Conservation (phyloP, 2,888 invertebrate species). For the Scaptomyza cyrtandrae region DNA sequence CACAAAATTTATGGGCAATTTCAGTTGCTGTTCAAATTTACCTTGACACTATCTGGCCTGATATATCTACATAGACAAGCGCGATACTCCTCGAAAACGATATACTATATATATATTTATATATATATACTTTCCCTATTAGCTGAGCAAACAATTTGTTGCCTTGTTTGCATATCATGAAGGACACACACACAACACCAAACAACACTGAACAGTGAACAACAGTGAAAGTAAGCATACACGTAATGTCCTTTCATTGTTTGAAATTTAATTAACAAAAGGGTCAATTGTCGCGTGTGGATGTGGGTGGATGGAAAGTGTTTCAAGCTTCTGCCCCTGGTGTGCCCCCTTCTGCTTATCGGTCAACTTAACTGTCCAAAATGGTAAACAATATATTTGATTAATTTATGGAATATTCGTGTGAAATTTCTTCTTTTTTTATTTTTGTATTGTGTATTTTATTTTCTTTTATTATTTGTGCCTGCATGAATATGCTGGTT, state of each 20-base stretch:
- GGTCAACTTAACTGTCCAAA: conserved; percentile 36
- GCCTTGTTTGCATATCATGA: conserved; percentile 69
- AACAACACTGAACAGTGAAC: neutral
- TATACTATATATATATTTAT: conserved; percentile 6
- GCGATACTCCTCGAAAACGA: conserved; percentile 28
- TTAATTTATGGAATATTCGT: conserved; percentile 81
- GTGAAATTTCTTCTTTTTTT: conserved; percentile 59
- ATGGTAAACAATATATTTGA: conserved; percentile 74
- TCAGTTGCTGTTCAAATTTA: conserved; percentile 42
- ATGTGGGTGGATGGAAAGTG: conserved; percentile 40
- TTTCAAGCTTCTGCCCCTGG: conserved; percentile 4
- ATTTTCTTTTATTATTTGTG: conserved; percentile 53
- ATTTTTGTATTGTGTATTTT: conserved; percentile 4
- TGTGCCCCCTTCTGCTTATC: neutral
- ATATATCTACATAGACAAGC: conserved; percentile 48
- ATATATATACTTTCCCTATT: conserved; percentile 52
- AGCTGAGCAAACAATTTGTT: conserved; percentile 65
- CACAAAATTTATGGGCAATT: conserved; percentile 71
- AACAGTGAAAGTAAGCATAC: conserved; percentile 16
- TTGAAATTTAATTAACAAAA: conserved; percentile 79
- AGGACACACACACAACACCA: conserved; percentile 28
- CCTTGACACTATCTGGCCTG: conserved; percentile 64
- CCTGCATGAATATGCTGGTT: conserved; percentile 52
- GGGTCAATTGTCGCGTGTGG: conserved; percentile 78
- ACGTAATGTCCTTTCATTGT: conserved; percentile 64